Conservation (phyloP, 2,888 invertebrate genomes). For the Dascillus cervinus region DNA sequence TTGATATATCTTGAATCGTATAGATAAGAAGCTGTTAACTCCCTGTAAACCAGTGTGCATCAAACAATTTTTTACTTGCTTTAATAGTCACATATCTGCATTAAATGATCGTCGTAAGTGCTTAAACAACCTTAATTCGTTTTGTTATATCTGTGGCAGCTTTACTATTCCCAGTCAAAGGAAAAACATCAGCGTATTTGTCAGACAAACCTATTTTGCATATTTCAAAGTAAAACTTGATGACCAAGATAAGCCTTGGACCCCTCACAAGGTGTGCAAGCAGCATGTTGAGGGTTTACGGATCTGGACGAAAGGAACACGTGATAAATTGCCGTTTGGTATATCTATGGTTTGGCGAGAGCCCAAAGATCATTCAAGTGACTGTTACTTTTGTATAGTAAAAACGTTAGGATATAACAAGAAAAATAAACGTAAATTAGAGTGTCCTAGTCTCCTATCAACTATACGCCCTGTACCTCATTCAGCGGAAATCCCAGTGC, state of each 20-base stretch:
- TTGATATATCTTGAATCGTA: too few species aligned
- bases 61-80: too few species aligned
- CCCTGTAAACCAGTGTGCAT: too few species aligned
- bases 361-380: constrained; percentile 16
- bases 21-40: too few species aligned
- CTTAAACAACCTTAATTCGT: not conserved
- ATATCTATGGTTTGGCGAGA: constrained; percentile 18
- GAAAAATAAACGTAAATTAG: not conserved
- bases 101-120: too few species aligned
- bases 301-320: constrained; percentile 17
- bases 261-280: constrained; percentile 18
- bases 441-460: constrained; percentile 1
- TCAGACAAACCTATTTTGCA: constrained; percentile 16
- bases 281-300: constrained; percentile 15
- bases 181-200: too few species aligned
- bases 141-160: too few species aligned
- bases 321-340: constrained; percentile 15
- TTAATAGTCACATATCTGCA: too few species aligned
- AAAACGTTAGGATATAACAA: not conserved
- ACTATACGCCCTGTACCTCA: not conserved
- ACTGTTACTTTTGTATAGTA: constrained; percentile 10
- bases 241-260: constrained; percentile 19
- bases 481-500: too few species aligned
- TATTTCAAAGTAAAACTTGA: constrained; percentile 19
- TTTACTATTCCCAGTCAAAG: too few species aligned